Conservation (phyloP, 2,888 invertebrate species). For the Clusia tigrina region DNA sequence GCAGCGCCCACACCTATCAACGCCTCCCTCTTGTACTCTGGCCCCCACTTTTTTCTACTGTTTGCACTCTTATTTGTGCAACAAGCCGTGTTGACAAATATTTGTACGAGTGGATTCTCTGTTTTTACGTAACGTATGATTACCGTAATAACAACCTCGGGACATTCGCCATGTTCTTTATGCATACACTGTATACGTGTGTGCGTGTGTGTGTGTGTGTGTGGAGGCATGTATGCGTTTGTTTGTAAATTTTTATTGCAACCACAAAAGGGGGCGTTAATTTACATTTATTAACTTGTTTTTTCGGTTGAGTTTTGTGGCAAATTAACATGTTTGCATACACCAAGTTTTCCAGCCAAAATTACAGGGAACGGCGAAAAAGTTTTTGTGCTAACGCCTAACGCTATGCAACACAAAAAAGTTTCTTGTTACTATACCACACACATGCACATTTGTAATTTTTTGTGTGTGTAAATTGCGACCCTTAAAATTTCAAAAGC, state of each 20-base stretch:
- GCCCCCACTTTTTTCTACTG: too few relatives aligned
- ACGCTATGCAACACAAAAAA: too few relatives aligned
- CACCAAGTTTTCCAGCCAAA: too few relatives aligned
- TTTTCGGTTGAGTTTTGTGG: conserved; percentile 22
- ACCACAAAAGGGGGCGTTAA: conserved; percentile 40
- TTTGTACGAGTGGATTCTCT: neutral
- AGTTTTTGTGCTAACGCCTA: neutral
- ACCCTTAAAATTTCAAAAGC: too few relatives aligned
- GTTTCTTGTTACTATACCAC: too few relatives aligned
- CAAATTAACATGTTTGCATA: neutral
- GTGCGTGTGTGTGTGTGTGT: neutral
- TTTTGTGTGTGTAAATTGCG: too few relatives aligned
- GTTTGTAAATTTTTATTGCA: conserved; percentile 1
- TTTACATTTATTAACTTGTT: conserved; percentile 59
- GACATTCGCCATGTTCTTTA: neutral
- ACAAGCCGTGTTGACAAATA: neutral
- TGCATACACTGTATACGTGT: neutral
- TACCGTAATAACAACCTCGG: neutral
- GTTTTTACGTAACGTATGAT: neutral
- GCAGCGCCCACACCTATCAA: too few relatives aligned
- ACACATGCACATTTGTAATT: too few relatives aligned
- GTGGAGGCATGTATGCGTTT: neutral
- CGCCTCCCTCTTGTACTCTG: too few relatives aligned
- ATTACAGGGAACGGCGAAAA: too few relatives aligned
- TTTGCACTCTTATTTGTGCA: neutral